These are phyloP conservation scores for Pristionchus entomophagus DNA, from an alignment of 2,888 invertebrate species.

Conservation along the genomic window DNA sequence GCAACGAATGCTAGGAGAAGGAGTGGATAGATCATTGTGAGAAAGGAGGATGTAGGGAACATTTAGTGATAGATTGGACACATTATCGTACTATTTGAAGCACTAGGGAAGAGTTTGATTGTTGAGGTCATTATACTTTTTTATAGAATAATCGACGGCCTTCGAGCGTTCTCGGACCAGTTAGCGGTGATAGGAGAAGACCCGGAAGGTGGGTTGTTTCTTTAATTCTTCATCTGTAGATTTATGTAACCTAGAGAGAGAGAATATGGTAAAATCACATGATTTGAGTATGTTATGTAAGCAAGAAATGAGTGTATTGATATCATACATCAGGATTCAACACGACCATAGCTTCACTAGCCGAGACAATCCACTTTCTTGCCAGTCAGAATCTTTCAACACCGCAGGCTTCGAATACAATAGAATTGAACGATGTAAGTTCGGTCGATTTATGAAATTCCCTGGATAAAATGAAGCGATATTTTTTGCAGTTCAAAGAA, in stretches of 20 bases:
- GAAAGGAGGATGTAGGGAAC: too few species aligned
- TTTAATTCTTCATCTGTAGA: too few species aligned
- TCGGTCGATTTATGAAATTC: neutral
- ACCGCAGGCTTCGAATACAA: too few species aligned
- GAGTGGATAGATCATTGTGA: slow-evolving; percentile 53
- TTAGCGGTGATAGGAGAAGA: slow-evolving; percentile 61
- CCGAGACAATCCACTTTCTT: neutral
- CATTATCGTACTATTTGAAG: neutral
- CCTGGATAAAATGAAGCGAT: neutral
- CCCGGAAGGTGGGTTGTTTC: slow-evolving; percentile 51
- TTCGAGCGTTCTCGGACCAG: slow-evolving; percentile 59
- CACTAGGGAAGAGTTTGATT: neutral
- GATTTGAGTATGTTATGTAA: neutral
- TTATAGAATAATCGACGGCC: slow-evolving; percentile 61
- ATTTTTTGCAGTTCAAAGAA: neutral
- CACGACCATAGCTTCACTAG: neutral
- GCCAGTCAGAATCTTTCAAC: neutral
- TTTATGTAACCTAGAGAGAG: neutral
- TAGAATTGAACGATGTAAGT: neutral
- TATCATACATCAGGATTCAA: neutral
- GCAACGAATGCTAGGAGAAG: neutral
- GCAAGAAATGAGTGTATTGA: neutral
- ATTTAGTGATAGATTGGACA: too few species aligned
- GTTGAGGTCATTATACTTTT: too few species aligned
- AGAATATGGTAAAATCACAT: neutral